phyloP scores from a whole-genome alignment of 1,140 invertebrate species.

The Drosophila parabipectinata region DNA sequence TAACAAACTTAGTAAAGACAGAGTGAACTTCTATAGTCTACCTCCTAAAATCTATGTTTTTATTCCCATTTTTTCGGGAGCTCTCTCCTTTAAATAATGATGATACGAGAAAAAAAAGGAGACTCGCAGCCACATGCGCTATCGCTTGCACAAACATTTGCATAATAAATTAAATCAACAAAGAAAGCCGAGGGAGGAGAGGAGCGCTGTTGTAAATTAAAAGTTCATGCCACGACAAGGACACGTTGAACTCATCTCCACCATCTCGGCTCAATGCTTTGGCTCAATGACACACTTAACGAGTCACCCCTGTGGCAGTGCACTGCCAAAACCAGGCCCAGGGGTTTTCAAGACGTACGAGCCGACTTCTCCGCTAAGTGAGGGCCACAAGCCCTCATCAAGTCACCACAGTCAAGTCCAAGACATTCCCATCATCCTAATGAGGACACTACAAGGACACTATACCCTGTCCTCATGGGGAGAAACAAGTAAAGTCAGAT shows the following conservation, averaged over 20 bases:
- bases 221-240: constrained; percentile 68
- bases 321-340: constrained; percentile 6
- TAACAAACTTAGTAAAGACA: not conserved
- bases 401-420: constrained; percentile 54
- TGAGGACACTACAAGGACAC: constrained; percentile 35
- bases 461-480: not conserved
- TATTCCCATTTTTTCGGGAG: constrained; percentile 8
- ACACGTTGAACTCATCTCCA: constrained; percentile 27
- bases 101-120: constrained; percentile 33
- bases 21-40: not conserved
- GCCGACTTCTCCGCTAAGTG: constrained; percentile 38
- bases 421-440: constrained; percentile 21
- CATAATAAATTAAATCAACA: constrained; percentile 77
- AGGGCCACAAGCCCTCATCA: constrained; percentile 35
- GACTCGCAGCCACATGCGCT: constrained; percentile 19
- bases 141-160: constrained; percentile 42
- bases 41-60: not conserved
- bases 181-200: constrained; percentile 20
- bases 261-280: constrained; percentile 27
- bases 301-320: constrained; percentile 2
- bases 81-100: constrained; percentile 57
- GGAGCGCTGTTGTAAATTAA: constrained; percentile 61
- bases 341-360: constrained; percentile 10
- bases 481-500: not conserved
- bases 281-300: constrained; percentile 44